phyloP scores from a whole-genome alignment of 2,888 invertebrate species.

The Anthrax anthrax region DNA sequence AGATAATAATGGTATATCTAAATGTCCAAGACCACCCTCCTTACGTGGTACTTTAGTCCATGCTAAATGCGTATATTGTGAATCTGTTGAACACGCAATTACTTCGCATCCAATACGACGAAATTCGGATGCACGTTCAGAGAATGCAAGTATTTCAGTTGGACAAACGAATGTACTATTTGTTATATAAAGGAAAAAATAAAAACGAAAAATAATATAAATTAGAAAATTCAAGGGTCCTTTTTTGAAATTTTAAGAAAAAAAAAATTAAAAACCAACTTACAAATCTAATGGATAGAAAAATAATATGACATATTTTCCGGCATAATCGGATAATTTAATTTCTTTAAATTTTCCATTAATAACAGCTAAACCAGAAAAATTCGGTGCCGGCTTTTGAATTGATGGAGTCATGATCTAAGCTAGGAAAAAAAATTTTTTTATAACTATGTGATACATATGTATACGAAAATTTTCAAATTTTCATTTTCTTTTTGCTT shows the following conservation, averaged over 20 bases:
- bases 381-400: conserved; percentile 68
- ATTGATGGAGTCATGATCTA: conserved; percentile 25
- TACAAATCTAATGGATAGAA: conserved; percentile 89
- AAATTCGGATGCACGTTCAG: conserved; percentile 75
- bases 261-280: conserved; percentile 31
- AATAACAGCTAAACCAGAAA: conserved; percentile 73
- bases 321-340: conserved; percentile 59
- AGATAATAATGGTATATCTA: conserved; percentile 87
- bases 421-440: no score
- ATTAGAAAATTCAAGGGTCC: neutral
- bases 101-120: conserved; percentile 72
- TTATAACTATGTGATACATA: no score
- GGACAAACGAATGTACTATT: conserved; percentile 67
- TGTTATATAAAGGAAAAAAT: neutral
- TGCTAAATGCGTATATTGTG: conserved; percentile 91
- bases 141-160: conserved; percentile 96
- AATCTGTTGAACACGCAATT: conserved; percentile 88
- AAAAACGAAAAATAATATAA: neutral
- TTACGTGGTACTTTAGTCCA: conserved; percentile 94
- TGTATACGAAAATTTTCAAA: no score
- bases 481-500: no score
- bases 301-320: conserved; percentile 84
- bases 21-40: conserved; percentile 83
- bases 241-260: neutral
- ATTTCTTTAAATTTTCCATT: conserved; percentile 68